These are phyloP conservation scores for Cantharis nigra DNA, from an alignment of 2,888 invertebrate genomes.

Conservation along the genomic window DNA sequence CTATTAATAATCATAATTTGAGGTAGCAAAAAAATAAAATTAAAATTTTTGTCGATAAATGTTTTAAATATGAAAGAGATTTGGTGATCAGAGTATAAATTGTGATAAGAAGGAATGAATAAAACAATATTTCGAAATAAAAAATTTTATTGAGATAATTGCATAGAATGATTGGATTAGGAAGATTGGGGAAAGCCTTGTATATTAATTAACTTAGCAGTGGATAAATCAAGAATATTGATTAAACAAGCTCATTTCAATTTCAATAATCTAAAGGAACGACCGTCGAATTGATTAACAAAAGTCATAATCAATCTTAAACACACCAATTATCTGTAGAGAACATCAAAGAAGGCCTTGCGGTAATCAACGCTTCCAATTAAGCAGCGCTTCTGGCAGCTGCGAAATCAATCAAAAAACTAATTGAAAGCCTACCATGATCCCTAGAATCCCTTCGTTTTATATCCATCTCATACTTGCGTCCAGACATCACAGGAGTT, in stretches of 20 bases:
- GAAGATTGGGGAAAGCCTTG: neutral
- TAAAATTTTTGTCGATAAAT: no score
- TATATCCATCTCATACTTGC: conserved; percentile 32
- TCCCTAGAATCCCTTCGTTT: conserved; percentile 49
- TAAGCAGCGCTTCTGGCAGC: conserved; percentile 54
- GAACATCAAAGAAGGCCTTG: conserved; percentile 52
- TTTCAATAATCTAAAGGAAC: conserved; percentile 33
- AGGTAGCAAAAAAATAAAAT: no score
- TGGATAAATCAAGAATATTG: conserved; percentile 28
- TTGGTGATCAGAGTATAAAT: neutral
- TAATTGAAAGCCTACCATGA: conserved; percentile 56
- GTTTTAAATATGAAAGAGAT: neutral
- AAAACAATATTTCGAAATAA: neutral
- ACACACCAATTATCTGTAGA: conserved; percentile 54
- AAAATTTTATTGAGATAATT: neutral
- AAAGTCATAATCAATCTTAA: conserved; percentile 56
- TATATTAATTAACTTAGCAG: conserved; percentile 24
- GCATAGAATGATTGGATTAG: neutral
- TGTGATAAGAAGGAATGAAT: neutral
- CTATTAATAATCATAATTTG: no score
- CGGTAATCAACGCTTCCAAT: conserved; percentile 57
- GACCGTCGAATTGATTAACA: conserved; percentile 47
- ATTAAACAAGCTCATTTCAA: conserved; percentile 32
- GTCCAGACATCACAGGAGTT: conserved; percentile 9
- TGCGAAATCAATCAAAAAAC: conserved; percentile 57